Base-by-base conservation (phyloP, 2,113 vertebrate genomes). In the Oriolus oriolus region DNA sequence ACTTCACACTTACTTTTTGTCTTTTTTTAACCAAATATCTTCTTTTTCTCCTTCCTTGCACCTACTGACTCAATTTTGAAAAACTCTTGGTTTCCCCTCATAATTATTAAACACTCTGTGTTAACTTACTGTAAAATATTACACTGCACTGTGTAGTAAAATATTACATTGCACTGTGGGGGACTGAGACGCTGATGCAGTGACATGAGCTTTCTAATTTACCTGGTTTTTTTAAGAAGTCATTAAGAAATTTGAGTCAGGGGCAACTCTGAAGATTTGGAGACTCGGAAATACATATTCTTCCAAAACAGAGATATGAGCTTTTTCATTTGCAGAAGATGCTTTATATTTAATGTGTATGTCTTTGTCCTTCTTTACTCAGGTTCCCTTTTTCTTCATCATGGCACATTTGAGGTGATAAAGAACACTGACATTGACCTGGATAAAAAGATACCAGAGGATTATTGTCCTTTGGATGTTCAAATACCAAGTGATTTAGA, bases 371-470 rank as follows among this genome's bases (percentile, higher is more conserved):
- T 93, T 78, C 80, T 18, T 26, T 57, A 19, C 41, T 93, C 93
- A 99, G 99, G 99, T 9, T 99, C 99, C 37, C 98, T 99, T 71
- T 99, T 99, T 95, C 99, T 99, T 82, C 99, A 99, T 96, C 99
- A 99, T 7, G 99, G 99, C 60, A 99, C 99, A 1, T 99, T 99
- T 96, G 99, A 99, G 96, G 99, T 99, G 70, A 99, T 99, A 96
- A 99, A 99, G 97, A 99, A 99, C 98, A 99, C 99, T 26, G 99
- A 99, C 93, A 98, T 99, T 61, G 99, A 99, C 96, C 96, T 99
- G 92, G 99, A 99, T 96, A 99, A 99, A 97, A 99, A 99, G 93
- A 98, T 99, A 85, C 99, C 99, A 44, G 99, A 99, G 71, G 99
- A 99, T 96, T 99, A 99, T 97, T 99, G 99, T 91, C 99, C 99